Base-by-base conservation (phyloP, 2,113 vertebrate genomes). In the Perca schrenkii region DNA sequence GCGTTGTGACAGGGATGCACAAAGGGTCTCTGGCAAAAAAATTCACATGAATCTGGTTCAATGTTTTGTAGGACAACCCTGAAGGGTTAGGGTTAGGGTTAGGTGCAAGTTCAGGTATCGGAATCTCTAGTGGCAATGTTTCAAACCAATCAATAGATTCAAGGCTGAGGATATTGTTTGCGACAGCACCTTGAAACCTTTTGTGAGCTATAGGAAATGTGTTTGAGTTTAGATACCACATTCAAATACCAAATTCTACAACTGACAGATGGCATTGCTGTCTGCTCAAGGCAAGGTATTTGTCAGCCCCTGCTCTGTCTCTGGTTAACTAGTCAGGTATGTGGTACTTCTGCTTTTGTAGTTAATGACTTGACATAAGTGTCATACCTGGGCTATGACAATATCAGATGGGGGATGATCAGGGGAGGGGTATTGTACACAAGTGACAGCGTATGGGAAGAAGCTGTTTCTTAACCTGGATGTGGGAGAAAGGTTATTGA, bases 271-370 rank as follows among this genome's bases (percentile, higher is more conserved):
- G 47, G 6, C 49, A 13, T 25, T 11, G 56, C 61, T 50, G 66
- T 52, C 1, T 61, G 53, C 74, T 73, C 3, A 2, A 8, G 34
- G 71, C 47, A 46, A n/a, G 8, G 34, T 34, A 6, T 31, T 22
- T 19, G 5, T 64, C 53, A 15, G 19, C 3, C 19, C 5, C 47
- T 36, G 72, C n/a, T 50, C 8, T 2, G 25, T 34, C 34, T 74
- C 71, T 50, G 47, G 61, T 31, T 49, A 25, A 64, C 71, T 82
- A 46, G 85, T 80, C 57, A 49, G 34, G 34, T 34, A 34, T 34
- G 34, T 34, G 34, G 34, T 34, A 34, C 34, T 34, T 34, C 34
- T 34, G 34, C 34, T 6, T 6, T 34, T 34, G 6, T 6, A 34
- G 34, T 8, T 46, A 49, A 47, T 69, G 57, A 75, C 56, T 78